Evolutionary conservation across 2,888 invertebrate genomes (phyloP), one percentile per base, ranked within the genome.

Genomic region (Caenorhabditis sp.): DNA sequence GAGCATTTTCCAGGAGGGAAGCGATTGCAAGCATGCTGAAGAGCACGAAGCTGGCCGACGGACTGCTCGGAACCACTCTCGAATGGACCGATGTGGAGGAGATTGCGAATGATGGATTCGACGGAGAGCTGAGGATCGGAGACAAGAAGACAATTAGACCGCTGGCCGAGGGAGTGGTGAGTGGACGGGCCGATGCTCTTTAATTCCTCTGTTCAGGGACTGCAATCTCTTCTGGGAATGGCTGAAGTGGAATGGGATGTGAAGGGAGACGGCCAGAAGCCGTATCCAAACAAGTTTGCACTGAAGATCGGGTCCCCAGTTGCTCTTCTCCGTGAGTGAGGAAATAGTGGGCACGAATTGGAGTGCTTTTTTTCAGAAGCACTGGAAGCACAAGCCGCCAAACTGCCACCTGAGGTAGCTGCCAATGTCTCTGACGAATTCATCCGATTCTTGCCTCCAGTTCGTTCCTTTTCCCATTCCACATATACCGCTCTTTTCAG

Each of bases 271-370:
- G 53, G 45, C 2, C 35, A 35, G 11, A 45, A 41, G 2, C 59
- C 70, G 11, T 71, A 32, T 37, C 77, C 55, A 22, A 22, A 61
- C 7, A 55, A 50, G 13, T 63, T 77, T 22, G 66, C 71, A 3
- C 20, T 77, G 37, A 77, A 77, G 26, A 77, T 77, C n/a, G 77
- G 71, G n/a, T 77, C 77, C 1, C 71, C 77, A 17, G 46, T 77
- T 7, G 77, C 71, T 0, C 46, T 77, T 37, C 53, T 77, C 7
- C 48, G 77, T 72, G 11, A 76, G 65, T 65, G 35, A 20, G 4
- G 8, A 5, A 24, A n/a, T n/a, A n/a, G n/a, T 11, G 2, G 27
- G 26, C 6, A 13, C 39, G 11, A 6, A 9, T 13, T 27, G 24
- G 3, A 20, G 15, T 22, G 0, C 41, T 30, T 37, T 56, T 11